Evolutionary conservation across 2,113 vertebrate genomes (phyloP).

Genomic region (Australoheros scitulus): DNA sequence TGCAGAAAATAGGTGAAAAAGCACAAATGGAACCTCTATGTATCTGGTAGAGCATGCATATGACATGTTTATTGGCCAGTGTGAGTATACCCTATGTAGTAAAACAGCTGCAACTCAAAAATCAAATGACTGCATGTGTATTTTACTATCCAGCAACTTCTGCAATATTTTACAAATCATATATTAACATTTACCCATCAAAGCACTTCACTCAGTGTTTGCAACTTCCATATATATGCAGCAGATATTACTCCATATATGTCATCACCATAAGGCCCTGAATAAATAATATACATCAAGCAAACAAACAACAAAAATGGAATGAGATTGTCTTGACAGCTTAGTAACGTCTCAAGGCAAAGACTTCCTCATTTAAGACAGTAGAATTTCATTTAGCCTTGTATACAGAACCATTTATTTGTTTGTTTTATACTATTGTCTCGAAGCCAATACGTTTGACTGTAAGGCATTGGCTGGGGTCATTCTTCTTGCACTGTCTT

Average conservation of each 20-base stretch:
- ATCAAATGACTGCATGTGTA: not conserved
- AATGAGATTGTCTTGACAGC: conserved; percentile 62
- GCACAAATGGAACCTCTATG: not conserved
- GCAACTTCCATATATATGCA: conserved; percentile 35
- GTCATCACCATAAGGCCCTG: conserved; percentile 44
- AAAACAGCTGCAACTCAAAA: not conserved
- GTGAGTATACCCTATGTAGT: not conserved
- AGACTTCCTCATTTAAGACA: conserved; percentile 70
- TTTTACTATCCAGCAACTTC: conserved; percentile 12
- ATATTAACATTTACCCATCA: conserved; percentile 23
- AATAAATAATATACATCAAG: conserved; percentile 65
- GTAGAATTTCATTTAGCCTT: conserved; percentile 74
- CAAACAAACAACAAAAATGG: conserved; percentile 52
- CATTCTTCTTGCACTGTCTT: conserved; percentile 77
- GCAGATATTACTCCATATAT: conserved; percentile 44
- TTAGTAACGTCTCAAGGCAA: conserved; percentile 68
- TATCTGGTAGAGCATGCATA: not conserved
- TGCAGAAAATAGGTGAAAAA: not conserved
- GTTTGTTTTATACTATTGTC: conserved; percentile 77
- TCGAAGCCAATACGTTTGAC: conserved; percentile 77
- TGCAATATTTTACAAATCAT: conserved; percentile 3
- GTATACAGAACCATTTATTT: conserved; percentile 73
- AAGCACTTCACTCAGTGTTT: conserved; percentile 18
- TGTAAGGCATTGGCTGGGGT: conserved; percentile 78
- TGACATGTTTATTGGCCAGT: not conserved